Conservation (phyloP, 1,140 invertebrate genomes). For the Zaprionus taronus region DNA sequence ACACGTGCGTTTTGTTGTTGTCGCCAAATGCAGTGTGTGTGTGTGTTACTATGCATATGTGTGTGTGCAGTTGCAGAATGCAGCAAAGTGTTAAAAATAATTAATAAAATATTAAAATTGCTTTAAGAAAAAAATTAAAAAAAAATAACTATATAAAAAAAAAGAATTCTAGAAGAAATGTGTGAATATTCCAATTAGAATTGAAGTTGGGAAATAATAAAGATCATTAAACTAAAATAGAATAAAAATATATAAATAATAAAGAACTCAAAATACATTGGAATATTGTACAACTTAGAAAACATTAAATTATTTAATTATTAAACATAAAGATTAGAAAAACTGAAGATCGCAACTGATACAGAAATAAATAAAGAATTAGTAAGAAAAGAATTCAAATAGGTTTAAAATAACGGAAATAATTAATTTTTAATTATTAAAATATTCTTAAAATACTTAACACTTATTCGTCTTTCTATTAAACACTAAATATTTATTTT, state of each 20-base stretch:
- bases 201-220: background rate
- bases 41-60: slow-evolving; percentile 12
- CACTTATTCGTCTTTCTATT: no score
- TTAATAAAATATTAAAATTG: background rate
- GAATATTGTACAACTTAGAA: background rate
- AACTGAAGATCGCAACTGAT: background rate
- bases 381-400: background rate
- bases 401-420: background rate
- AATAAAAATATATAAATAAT: background rate
- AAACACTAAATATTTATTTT: no score
- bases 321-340: background rate
- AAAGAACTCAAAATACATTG: background rate
- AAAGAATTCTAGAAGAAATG: slow-evolving; percentile 1
- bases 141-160: background rate
- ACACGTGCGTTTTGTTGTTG: slow-evolving; percentile 33
- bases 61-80: slow-evolving; percentile 13
- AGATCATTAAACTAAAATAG: background rate
- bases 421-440: background rate
- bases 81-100: background rate
- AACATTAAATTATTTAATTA: background rate
- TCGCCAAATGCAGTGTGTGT: slow-evolving; percentile 7
- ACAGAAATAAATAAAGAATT: background rate
- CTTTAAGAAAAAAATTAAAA: background rate
- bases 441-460: background rate
- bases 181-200: background rate